Percentiles rank a stretch among this genome's conserved stretches.
These are phyloP conservation scores for Sorex araneus DNA, from an alignment of 2,113 vertebrate genomes.

Conservation along the genomic window DNA sequence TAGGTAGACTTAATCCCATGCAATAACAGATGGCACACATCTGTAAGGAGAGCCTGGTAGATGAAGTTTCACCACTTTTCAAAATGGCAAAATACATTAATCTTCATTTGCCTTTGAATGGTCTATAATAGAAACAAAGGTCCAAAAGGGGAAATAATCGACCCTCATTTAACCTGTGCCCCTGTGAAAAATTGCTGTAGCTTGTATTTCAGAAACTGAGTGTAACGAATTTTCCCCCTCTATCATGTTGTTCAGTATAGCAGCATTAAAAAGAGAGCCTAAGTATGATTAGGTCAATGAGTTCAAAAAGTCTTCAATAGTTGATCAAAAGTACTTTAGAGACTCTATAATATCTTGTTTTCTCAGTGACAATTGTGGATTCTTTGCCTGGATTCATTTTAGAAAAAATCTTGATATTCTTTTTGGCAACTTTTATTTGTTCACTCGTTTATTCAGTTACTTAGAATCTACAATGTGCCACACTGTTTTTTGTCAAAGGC, in stretches of 20 bases:
- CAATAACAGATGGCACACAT: slow-evolving; percentile 34
- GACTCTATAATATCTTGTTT: background rate
- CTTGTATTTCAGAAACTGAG: slow-evolving; percentile 71
- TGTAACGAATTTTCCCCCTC: slow-evolving; percentile 45
- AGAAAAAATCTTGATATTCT: background rate
- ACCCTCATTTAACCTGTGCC: slow-evolving; percentile 67
- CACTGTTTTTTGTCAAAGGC: slow-evolving; percentile 32
- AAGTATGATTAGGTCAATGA: background rate
- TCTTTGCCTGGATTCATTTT: background rate
- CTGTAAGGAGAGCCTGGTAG: slow-evolving; percentile 49
- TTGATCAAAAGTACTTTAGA: background rate
- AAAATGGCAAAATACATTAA: slow-evolving; percentile 53
- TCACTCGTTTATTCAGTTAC: background rate
- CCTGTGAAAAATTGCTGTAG: slow-evolving; percentile 72
- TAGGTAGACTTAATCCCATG: background rate
- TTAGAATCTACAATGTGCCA: background rate
- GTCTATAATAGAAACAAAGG: slow-evolving; percentile 33
- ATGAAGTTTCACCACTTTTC: slow-evolving; percentile 65
- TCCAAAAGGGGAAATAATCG: slow-evolving; percentile 49
- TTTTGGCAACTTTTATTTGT: background rate
- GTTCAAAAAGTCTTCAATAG: background rate
- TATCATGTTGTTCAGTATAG: background rate
- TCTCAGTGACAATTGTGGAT: slow-evolving; percentile 21
- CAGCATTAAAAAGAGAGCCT: slow-evolving; percentile 30
- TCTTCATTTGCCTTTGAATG: slow-evolving; percentile 63